These are phyloP conservation scores for Scomber colias DNA, from an alignment of 2,113 vertebrate genomes.

Conservation along the genomic window DNA sequence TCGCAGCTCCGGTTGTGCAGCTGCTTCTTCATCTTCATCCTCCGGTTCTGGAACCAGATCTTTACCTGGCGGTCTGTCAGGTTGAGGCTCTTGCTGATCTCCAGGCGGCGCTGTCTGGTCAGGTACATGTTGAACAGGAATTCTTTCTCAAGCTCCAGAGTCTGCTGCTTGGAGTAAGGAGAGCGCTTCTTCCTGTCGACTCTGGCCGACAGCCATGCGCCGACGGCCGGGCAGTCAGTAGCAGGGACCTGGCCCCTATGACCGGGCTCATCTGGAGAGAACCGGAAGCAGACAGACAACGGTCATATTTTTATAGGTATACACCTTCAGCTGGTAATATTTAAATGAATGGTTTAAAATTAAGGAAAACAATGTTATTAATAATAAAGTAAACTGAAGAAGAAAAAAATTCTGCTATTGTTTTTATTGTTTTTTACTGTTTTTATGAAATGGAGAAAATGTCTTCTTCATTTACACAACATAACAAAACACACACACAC, in stretches of 20 bases:
- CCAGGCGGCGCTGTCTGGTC: constrained; percentile 82
- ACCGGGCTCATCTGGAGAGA: background rate
- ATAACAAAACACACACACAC: too few relatives aligned
- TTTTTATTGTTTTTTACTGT: too few relatives aligned
- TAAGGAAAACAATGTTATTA: too few relatives aligned
- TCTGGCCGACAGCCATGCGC: constrained; percentile 41
- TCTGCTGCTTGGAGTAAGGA: constrained; percentile 41
- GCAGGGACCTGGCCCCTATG: constrained; percentile 4
- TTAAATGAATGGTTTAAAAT: background rate
- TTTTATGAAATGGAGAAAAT: too few relatives aligned
- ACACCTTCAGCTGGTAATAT: background rate
- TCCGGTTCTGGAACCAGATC: constrained; percentile 92
- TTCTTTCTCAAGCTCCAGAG: constrained; percentile 55
- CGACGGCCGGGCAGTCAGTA: background rate
- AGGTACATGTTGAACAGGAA: constrained; percentile 53
- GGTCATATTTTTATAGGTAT: background rate
- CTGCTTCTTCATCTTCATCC: constrained; percentile 88
- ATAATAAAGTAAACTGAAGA: too few relatives aligned
- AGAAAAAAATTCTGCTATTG: background rate
- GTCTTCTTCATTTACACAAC: too few relatives aligned
- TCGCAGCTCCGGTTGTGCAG: too few relatives aligned
- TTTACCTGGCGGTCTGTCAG: constrained; percentile 92
- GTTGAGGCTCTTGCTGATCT: constrained; percentile 80
- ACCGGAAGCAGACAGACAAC: background rate
- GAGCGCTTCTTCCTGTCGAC: constrained; percentile 32